Evolutionary conservation across 2,888 invertebrate species (phyloP).

Genomic region (Lithosia quadra): DNA sequence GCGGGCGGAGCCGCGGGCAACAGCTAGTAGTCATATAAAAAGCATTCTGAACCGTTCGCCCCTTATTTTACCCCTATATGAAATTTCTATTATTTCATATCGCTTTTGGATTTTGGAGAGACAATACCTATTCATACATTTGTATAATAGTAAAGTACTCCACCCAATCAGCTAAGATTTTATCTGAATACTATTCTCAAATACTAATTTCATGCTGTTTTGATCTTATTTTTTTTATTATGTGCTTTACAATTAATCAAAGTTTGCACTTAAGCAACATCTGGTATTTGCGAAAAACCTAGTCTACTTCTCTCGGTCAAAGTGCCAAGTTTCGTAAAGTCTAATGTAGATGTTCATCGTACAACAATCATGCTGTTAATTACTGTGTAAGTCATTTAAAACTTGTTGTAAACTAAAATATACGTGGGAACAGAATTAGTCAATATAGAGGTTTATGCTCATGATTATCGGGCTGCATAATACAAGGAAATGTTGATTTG

Average conservation of each 20-base stretch:
- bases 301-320: slow-evolving; percentile 19
- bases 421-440: slow-evolving; percentile 49
- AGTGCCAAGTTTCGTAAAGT: slow-evolving; percentile 50
- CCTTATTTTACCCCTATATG: too few species aligned
- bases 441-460: slow-evolving; percentile 25
- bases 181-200: too few species aligned
- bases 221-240: background rate
- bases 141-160: too few species aligned
- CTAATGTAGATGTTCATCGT: slow-evolving; percentile 42
- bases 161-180: too few species aligned
- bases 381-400: slow-evolving; percentile 37
- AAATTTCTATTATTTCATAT: too few species aligned
- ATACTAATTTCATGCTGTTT: background rate
- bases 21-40: too few species aligned
- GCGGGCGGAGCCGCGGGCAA: too few species aligned
- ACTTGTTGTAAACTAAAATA: slow-evolving; percentile 27
- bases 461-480: slow-evolving; percentile 31
- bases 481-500: slow-evolving; percentile 26
- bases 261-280: background rate
- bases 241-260: background rate
- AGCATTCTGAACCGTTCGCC: too few species aligned
- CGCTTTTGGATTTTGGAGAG: too few species aligned
- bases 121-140: too few species aligned
- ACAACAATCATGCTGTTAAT: slow-evolving; percentile 59
- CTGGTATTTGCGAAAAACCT: background rate